phyloP scores from a whole-genome alignment of 1,140 invertebrate species.

The Atta texana region DNA sequence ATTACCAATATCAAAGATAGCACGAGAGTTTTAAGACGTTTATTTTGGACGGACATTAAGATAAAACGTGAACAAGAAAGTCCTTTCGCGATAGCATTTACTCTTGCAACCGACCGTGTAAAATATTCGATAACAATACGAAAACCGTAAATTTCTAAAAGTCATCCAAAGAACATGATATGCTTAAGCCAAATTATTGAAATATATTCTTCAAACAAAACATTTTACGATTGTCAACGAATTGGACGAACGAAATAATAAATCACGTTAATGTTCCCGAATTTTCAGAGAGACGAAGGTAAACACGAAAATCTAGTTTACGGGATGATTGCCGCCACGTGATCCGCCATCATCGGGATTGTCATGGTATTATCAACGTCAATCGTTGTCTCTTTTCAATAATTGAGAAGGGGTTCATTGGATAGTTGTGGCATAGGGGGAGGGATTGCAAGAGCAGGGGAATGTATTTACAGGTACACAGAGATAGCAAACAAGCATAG shows the following conservation, averaged over 20 bases:
- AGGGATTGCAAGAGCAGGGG: conserved; percentile 39
- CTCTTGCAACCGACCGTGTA: neutral
- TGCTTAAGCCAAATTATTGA: neutral
- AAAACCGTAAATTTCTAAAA: neutral
- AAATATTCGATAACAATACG: neutral
- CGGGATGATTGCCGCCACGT: conserved; percentile 45
- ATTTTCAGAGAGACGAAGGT: conserved; percentile 39
- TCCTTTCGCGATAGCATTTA: conserved; percentile 4
- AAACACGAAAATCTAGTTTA: conserved; percentile 68
- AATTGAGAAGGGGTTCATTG: conserved; percentile 35
- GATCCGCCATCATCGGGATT: conserved; percentile 59
- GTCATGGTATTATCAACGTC: conserved; percentile 38
- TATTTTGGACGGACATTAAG: conserved; percentile 65
- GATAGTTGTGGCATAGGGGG: neutral
- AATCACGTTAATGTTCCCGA: neutral
- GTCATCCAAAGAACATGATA: neutral
- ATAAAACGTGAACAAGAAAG: conserved; percentile 47
- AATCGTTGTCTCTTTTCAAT: conserved; percentile 55
- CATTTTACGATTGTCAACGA: neutral
- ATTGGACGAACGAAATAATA: conserved; percentile 10
- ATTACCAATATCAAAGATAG: conserved; percentile 71
- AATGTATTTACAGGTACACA: conserved; percentile 78
- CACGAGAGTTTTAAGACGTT: conserved; percentile 61
- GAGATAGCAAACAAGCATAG: conserved; percentile 74
- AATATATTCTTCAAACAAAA: neutral